These are phyloP conservation scores for Polymixis flavicincta DNA, from an alignment of 2,888 invertebrate species.

Conservation along the genomic window DNA sequence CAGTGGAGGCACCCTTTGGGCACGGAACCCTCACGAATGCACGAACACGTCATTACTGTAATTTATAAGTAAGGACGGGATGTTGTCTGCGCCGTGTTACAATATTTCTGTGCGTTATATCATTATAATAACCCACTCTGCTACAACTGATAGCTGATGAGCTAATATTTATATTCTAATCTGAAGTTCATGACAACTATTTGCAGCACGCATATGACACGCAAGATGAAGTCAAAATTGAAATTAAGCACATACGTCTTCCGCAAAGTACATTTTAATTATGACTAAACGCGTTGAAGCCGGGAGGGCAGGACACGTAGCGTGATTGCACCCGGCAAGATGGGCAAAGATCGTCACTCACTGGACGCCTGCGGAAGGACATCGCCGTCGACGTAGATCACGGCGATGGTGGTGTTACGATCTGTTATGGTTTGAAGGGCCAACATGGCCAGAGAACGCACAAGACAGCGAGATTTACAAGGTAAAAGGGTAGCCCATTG, in stretches of 20 bases:
- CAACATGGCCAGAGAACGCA: no score
- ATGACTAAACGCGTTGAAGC: no score
- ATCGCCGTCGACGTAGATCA: no score
- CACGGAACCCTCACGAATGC: constrained; percentile 13
- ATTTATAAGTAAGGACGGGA: constrained; percentile 31
- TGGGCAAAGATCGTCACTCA: no score
- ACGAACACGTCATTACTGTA: constrained; percentile 46
- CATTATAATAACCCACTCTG: constrained; percentile 31
- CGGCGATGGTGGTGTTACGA: no score
- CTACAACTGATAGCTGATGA: constrained; percentile 27
- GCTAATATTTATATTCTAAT: constrained; percentile 13
- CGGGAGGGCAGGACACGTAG: no score
- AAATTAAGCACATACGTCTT: neutral
- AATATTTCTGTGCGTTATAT: constrained; percentile 21
- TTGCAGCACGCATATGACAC: neutral
- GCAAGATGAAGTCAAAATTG: neutral
- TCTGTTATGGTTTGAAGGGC: no score
- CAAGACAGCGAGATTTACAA: no score
- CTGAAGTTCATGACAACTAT: constrained; percentile 3
- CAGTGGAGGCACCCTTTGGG: no score
- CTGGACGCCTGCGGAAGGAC: no score
- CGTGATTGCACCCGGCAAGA: no score
- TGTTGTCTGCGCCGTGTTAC: constrained; percentile 32
- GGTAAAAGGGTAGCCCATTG: no score
- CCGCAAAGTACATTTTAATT: neutral